A percentile compares a stretch with the other conserved stretches of the same genome.
phyloP scores from a whole-genome alignment of 2,797 vertebrate genomes.

The Artibeus jamaicensis region DNA sequence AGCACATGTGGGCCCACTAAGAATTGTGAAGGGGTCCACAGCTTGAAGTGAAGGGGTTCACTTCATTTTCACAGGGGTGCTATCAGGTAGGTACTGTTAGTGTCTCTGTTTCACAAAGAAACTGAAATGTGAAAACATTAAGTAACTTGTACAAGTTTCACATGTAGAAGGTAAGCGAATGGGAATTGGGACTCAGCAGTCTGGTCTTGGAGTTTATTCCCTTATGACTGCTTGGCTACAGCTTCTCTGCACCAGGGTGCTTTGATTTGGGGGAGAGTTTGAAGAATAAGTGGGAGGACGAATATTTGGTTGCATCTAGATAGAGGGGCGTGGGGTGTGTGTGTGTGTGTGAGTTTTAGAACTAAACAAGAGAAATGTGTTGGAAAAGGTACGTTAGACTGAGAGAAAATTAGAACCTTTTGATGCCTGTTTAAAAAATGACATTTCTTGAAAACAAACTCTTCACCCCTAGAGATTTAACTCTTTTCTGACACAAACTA shows the following conservation, averaged over 20 bases:
- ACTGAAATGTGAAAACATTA: neutral
- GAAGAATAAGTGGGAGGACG: neutral
- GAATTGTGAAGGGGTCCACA: neutral
- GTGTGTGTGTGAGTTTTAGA: neutral
- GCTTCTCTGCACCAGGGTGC: neutral
- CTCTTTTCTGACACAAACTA: neutral
- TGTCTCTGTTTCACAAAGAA: neutral
- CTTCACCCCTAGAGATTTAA: neutral
- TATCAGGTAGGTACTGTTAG: neutral
- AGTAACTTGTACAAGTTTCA: neutral
- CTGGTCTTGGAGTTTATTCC: neutral
- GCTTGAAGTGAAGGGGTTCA: neutral
- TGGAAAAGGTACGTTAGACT: neutral
- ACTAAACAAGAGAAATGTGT: neutral
- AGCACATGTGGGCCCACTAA: neutral
- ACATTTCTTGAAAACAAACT: neutral
- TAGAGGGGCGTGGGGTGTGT: neutral
- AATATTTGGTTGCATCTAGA: neutral
- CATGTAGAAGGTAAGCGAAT: neutral
- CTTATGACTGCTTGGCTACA: neutral
- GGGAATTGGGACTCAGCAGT: neutral
- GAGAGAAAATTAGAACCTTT: neutral
- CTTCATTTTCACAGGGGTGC: neutral
- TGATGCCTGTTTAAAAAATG: neutral
- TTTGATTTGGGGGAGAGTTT: conserved; percentile 5